Percentiles rank a stretch among this genome's conserved stretches.
phyloP scores from a whole-genome alignment of 2,797 vertebrate species.

The Florisuga fusca region DNA sequence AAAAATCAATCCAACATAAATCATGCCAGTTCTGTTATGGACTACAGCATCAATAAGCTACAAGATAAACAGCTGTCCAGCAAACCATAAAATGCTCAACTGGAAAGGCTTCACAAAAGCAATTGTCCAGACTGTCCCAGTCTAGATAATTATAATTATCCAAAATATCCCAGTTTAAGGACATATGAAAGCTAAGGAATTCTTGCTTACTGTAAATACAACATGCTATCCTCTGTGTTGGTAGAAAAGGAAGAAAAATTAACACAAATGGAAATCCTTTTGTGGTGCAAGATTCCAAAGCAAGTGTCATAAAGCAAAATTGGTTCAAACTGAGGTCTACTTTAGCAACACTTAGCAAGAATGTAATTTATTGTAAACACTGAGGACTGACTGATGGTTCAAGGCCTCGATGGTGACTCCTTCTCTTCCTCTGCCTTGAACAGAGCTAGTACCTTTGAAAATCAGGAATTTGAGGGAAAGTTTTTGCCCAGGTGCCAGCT shows the following conservation, averaged over 20 bases:
- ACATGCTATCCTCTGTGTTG: rapidly evolving
- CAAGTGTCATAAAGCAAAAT: neutral
- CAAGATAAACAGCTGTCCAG: neutral
- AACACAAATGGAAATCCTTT: neutral
- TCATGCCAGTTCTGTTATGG: neutral
- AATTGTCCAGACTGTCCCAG: neutral
- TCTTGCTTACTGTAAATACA: neutral
- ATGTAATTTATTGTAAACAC: neutral
- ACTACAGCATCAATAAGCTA: neutral
- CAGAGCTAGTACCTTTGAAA: neutral
- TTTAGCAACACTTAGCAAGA: neutral
- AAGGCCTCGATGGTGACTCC: neutral
- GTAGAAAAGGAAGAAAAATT: neutral
- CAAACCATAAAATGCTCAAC: neutral
- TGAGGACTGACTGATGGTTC: neutral
- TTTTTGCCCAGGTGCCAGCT: neutral
- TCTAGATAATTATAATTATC: too few relatives aligned
- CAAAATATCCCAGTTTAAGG: too few relatives aligned
- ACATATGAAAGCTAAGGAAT: neutral
- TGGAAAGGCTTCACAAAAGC: neutral
- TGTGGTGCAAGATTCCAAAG: neutral
- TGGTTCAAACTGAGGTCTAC: neutral
- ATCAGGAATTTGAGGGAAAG: neutral
- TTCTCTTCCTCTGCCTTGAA: neutral
- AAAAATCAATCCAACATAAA: neutral